Evolutionary conservation across 1,140 invertebrate species (phyloP).

Genomic region (Hirudo medicinalis): DNA sequence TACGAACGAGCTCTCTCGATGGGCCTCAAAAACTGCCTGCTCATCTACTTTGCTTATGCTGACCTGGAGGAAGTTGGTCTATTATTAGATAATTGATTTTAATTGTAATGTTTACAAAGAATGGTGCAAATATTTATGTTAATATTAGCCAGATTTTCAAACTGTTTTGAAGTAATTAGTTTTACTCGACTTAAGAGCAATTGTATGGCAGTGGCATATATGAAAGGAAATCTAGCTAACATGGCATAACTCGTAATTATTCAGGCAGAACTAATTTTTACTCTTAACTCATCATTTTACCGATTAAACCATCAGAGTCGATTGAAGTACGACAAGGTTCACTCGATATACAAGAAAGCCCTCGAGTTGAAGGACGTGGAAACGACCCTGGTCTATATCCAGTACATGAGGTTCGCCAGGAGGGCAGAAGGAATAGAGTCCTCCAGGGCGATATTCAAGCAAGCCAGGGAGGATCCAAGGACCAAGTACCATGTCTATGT

Average conservation of each 20-base stretch:
- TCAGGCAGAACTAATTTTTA: too few relatives aligned
- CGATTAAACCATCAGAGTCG: slow-evolving; percentile 54
- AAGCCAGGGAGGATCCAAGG: slow-evolving; percentile 75
- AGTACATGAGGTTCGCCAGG: slow-evolving; percentile 96
- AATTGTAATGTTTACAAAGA: too few relatives aligned
- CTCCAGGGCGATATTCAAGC: slow-evolving; percentile 82
- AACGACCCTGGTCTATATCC: slow-evolving; percentile 88
- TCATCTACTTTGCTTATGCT: slow-evolving; percentile 92
- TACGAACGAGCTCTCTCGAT: slow-evolving; percentile 73
- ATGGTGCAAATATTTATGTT: too few relatives aligned
- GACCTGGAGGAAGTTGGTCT: slow-evolving; percentile 87
- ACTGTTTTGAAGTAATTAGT: too few relatives aligned
- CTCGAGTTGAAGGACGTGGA: slow-evolving; percentile 74
- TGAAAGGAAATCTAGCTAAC: too few relatives aligned
- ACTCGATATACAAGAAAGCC: slow-evolving; percentile 85
- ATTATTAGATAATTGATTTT: too few relatives aligned
- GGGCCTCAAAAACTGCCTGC: slow-evolving; percentile 74
- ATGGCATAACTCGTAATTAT: too few relatives aligned
- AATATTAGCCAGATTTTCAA: too few relatives aligned
- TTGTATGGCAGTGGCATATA: too few relatives aligned
- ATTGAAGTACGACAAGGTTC: slow-evolving; percentile 90
- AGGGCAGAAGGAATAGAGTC: slow-evolving; percentile 94
- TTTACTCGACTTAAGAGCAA: too few relatives aligned
- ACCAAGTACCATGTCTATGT: slow-evolving; percentile 86
- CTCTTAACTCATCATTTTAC: not conserved